Evolutionary conservation across 2,113 vertebrate genomes (phyloP), one percentile per base, ranked within the genome.

Genomic region (Glaucidium brasilianum): DNA sequence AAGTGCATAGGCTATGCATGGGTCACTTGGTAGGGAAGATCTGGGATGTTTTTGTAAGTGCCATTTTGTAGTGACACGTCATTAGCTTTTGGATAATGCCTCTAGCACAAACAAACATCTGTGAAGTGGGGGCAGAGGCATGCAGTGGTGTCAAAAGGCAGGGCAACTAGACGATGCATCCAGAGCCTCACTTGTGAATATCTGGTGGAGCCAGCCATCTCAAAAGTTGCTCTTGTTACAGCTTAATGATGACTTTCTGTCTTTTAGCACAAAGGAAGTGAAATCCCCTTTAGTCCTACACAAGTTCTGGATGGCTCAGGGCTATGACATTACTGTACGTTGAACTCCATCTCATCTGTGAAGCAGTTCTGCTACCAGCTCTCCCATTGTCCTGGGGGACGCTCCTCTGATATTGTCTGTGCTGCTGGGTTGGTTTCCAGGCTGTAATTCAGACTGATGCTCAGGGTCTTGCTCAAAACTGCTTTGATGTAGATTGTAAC

Each of bases 291-390:
- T 64, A 32, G 20, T 45, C 39, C 39, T 71, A 8, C 39, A 59
- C 35, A 59, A 34, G 34, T 52, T 76, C 15, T 72, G 68, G 63
- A 72, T 35, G 47, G 49, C 23, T 35, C 22, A 43, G 37, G 39
- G 26, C 4, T 20, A 16, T 17, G 26, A 34, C 8, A 1, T 12
- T 47, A 4, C 15, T 30, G 6, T 32, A 10, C 22, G 5, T 2
- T 11, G 27, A 68, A 34, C 30, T 39, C 22, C 26, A 27, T 18
- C 26, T 62, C 16, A n/a, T 45, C 53, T 32, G 26, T 29, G 35
- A 59, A 39, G 14, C 18, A 69, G 12, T 73, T 47, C 15, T 73
- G 12, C 66, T 35, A 8, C 41, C 60, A 43, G 35, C 52, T 58
- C 22, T 85, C 22, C 47, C 5, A 1, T 22, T 47, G 47, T 34